These are phyloP conservation scores for Spinibarbus caldwelli DNA, from an alignment of 2,797 vertebrate species.

Conservation along the genomic window DNA sequence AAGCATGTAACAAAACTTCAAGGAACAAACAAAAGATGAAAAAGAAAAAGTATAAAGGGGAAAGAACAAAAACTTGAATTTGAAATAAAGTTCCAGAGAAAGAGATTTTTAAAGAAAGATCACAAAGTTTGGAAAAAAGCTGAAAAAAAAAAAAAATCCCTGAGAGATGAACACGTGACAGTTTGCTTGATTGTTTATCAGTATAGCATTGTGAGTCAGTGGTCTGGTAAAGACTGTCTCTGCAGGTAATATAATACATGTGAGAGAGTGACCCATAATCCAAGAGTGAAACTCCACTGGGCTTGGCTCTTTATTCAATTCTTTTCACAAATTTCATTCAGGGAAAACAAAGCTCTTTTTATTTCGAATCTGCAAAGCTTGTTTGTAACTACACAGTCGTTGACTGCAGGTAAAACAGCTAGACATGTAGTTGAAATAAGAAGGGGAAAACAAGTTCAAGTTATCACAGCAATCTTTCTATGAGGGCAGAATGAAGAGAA, in stretches of 20 bases:
- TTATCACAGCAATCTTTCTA: not conserved
- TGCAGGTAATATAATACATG: slow-evolving; percentile 1
- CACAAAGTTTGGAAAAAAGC: too few species aligned
- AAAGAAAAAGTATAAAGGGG: not conserved
- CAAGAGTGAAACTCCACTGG: not conserved
- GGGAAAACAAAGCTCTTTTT: not conserved
- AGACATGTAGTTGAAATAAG: not conserved
- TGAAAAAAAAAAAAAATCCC: not conserved
- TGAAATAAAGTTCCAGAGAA: not conserved
- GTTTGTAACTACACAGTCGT: not conserved
- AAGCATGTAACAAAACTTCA: not conserved
- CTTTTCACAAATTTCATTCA: not conserved
- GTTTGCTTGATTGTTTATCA: not conserved
- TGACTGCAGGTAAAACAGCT: not conserved
- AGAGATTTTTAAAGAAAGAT: not conserved
- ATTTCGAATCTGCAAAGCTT: not conserved
- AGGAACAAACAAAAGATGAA: not conserved
- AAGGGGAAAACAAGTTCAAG: not conserved
- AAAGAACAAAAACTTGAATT: not conserved
- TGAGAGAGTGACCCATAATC: not conserved
- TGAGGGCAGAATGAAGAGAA: not conserved
- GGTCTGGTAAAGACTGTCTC: not conserved
- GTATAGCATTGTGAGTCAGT: not conserved
- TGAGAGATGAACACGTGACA: not conserved
- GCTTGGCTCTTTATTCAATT: not conserved